Evolutionary conservation across 30 jellyfish, hydroid and myxozoan genomes (phyloP).

Genomic region (Pelagia noctiluca): DNA sequence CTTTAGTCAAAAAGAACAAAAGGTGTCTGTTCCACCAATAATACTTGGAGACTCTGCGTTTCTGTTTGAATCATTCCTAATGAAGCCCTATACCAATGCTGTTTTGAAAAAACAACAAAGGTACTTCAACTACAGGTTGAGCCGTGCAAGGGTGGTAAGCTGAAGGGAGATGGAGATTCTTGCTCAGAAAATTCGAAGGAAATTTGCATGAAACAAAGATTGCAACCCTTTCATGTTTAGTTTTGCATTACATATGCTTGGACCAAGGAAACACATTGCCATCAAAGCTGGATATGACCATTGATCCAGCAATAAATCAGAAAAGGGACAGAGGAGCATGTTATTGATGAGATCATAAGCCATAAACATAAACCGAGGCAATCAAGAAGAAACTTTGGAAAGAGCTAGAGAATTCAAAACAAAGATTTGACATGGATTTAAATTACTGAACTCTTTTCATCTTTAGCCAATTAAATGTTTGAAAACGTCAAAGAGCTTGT

Average conservation of each 20-base stretch:
- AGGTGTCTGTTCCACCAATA: slow-evolving; percentile 15
- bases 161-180: slow-evolving; percentile 73
- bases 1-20: background rate
- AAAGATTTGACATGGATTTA: background rate
- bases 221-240: slow-evolving; percentile 64
- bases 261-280: slow-evolving; percentile 55
- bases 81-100: too few species aligned
- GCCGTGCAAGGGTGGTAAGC: slow-evolving; percentile 74
- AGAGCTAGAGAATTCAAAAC: slow-evolving; percentile 30
- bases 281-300: slow-evolving; percentile 35
- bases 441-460: too few species aligned
- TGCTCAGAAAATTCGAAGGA: slow-evolving; percentile 53
- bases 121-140: slow-evolving; percentile 64
- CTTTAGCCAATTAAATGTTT: background rate
- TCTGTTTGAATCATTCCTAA: slow-evolving; percentile 43
- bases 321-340: slow-evolving; percentile 25
- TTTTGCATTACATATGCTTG: slow-evolving; percentile 61
- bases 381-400: slow-evolving; percentile 45
- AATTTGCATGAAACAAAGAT: slow-evolving; percentile 17
- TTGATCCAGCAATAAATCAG: slow-evolving; percentile 49
- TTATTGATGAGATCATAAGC: slow-evolving; percentile 7
- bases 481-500: background rate
- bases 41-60: slow-evolving; percentile 67
- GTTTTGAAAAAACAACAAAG: slow-evolving; percentile 4
- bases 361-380: slow-evolving; percentile 23